Conservation (phyloP, 2,797 vertebrate species). For the Rhincodon typus region DNA sequence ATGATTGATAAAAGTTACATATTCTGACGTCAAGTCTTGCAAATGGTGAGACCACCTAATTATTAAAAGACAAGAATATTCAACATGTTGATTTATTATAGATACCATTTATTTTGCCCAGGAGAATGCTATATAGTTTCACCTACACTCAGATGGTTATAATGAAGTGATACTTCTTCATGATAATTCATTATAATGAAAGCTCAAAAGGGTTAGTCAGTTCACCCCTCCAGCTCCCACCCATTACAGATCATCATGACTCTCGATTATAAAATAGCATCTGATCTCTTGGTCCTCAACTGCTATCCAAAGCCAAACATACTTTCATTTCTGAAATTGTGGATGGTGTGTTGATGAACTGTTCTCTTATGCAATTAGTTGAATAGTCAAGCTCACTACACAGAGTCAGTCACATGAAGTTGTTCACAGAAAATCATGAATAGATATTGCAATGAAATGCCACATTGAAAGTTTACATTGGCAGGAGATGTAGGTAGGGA, state of each 20-base stretch:
- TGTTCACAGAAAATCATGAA: neutral
- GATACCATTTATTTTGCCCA: neutral
- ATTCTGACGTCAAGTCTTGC: neutral
- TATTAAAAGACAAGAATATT: neutral
- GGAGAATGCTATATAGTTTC: neutral
- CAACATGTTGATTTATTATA: conserved; percentile 27
- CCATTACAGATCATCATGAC: neutral
- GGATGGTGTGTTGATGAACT: neutral
- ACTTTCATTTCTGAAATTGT: neutral
- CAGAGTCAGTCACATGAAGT: neutral
- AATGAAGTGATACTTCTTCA: conserved; percentile 31
- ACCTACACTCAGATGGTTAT: conserved; percentile 10
- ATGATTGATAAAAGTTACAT: neutral
- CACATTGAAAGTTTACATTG: neutral
- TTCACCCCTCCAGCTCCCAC: neutral
- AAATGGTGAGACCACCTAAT: neutral
- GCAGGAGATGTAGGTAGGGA: neutral
- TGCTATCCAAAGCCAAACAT: neutral
- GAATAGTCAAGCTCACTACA: neutral
- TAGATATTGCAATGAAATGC: neutral
- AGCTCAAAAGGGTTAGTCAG: neutral
- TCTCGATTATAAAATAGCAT: neutral
- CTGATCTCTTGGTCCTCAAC: neutral
- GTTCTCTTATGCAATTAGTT: neutral
- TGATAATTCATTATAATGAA: conserved; percentile 23